These are phyloP conservation scores for Chaitophorus viminalis DNA, from an alignment of 2,888 invertebrate genomes.

Conservation along the genomic window DNA sequence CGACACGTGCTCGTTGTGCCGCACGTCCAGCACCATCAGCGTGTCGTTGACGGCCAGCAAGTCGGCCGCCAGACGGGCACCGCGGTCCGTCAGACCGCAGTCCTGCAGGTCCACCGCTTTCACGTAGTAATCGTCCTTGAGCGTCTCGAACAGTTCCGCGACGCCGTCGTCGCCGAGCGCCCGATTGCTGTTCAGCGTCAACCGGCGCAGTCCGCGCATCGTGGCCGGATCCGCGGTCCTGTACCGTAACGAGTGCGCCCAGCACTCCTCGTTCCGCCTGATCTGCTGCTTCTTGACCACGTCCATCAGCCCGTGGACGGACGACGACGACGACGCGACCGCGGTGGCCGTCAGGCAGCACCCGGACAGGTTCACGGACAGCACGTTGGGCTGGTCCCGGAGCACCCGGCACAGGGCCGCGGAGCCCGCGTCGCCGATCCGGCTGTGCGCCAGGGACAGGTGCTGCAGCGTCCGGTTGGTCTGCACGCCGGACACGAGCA, in stretches of 20 bases:
- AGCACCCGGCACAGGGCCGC: constrained; percentile 13
- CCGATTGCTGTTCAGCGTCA: constrained; percentile 78
- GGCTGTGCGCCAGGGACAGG: constrained; percentile 37
- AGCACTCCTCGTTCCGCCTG: constrained; percentile 80
- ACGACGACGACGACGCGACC: not conserved
- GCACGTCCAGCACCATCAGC: constrained; percentile 39
- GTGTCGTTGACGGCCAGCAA: constrained; percentile 33
- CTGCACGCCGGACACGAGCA: not conserved
- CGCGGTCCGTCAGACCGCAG: constrained; percentile 73
- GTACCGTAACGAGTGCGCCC: constrained; percentile 84
- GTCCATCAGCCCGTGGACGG: not conserved
- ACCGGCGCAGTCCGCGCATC: constrained; percentile 66
- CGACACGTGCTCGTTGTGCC: constrained; percentile 11
- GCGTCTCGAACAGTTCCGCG: constrained; percentile 69
- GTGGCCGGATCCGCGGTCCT: constrained; percentile 75
- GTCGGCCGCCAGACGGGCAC: not conserved
- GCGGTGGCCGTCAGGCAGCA: not conserved
- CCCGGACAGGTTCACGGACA: constrained; percentile 18
- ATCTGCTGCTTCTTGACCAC: constrained; percentile 74
- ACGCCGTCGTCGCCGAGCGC: constrained; percentile 76
- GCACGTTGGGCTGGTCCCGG: constrained; percentile 39
- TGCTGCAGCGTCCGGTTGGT: constrained; percentile 12
- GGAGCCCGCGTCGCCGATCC: constrained; percentile 13
- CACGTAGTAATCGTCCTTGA: constrained; percentile 58
- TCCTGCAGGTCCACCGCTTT: constrained; percentile 78